Percentiles rank a stretch among this genome's conserved stretches.
These are phyloP conservation scores for Lophura nycthemera DNA, from an alignment of 2,113 vertebrate genomes.

Conservation along the genomic window DNA sequence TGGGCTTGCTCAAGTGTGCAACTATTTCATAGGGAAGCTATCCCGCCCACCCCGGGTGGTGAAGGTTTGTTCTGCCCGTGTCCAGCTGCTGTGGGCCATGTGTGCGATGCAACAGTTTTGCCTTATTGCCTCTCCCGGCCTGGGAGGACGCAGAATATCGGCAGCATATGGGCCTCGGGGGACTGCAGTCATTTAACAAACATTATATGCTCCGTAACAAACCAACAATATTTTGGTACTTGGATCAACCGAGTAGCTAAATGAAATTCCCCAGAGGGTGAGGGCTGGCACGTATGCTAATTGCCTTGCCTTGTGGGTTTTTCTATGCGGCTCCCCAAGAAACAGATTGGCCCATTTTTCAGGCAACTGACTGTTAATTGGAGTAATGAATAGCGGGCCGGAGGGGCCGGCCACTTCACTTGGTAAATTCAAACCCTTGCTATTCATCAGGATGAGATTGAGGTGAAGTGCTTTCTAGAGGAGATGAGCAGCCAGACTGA, in stretches of 20 bases:
- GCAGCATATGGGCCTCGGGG: conserved; percentile 79
- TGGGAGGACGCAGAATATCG: conserved; percentile 56
- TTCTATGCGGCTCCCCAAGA: conserved; percentile 67
- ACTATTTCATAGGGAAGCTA: conserved; percentile 73
- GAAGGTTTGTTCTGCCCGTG: conserved; percentile 75
- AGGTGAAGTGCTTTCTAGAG: conserved; percentile 50
- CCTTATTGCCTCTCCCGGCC: conserved; percentile 69
- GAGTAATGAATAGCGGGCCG: conserved; percentile 85
- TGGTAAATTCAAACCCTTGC: conserved; percentile 80
- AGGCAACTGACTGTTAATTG: conserved; percentile 85
- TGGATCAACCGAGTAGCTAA: conserved; percentile 69
- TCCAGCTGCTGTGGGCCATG: conserved; percentile 79
- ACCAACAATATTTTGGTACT: conserved; percentile 73
- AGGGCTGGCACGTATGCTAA: conserved; percentile 73
- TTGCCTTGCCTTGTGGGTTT: conserved; percentile 78
- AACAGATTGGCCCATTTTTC: conserved; percentile 88
- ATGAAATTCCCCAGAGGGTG: conserved; percentile 78
- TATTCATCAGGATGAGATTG: conserved; percentile 59
- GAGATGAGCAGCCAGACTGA: conserved; percentile 62
- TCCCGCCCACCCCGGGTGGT: conserved; percentile 79
- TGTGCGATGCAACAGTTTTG: conserved; percentile 76
- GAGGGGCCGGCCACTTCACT: conserved; percentile 68
- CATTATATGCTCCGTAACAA: conserved; percentile 70
- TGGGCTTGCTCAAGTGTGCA: conserved; percentile 83
- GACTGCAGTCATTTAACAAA: conserved; percentile 76